Evolutionary conservation across 2,888 invertebrate genomes (phyloP).

Genomic region (Ophioninae sp.): DNA sequence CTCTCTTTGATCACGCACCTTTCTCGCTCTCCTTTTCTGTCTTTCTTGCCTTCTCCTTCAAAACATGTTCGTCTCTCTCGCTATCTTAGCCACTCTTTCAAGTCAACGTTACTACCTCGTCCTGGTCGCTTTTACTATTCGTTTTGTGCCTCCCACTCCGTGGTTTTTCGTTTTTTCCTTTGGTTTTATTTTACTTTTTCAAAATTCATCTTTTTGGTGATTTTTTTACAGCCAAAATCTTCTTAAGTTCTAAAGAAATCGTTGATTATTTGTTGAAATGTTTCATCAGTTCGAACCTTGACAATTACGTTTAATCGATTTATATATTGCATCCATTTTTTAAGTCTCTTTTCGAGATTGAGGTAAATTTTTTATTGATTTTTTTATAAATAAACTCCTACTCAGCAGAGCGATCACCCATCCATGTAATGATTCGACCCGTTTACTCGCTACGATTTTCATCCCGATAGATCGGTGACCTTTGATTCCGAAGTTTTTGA

Average conservation of each 20-base stretch:
- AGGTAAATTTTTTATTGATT: too few species aligned
- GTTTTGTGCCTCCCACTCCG: slow-evolving; percentile 13
- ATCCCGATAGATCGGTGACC: neutral
- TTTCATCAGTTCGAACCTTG: too few species aligned
- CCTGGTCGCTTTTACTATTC: slow-evolving; percentile 12
- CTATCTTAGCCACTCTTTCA: slow-evolving; percentile 49
- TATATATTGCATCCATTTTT: neutral
- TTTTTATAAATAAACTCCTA: too few species aligned
- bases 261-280: too few species aligned
- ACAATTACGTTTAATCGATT: neutral
- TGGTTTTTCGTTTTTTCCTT: slow-evolving; percentile 12
- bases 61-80: slow-evolving; percentile 18
- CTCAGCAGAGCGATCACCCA: too few species aligned
- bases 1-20: slow-evolving; percentile 26
- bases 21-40: slow-evolving; percentile 62
- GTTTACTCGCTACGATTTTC: neutral
- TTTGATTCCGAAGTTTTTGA: neutral
- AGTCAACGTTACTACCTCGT: slow-evolving; percentile 8
- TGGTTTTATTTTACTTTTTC: neutral
- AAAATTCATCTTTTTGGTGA: neutral
- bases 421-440: neutral
- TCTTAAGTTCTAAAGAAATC: too few species aligned
- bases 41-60: slow-evolving; percentile 21
- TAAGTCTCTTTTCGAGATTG: too few species aligned
- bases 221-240: neutral